phyloP scores from a whole-genome alignment of 2,797 vertebrate species.

The Esox masquinongy region DNA sequence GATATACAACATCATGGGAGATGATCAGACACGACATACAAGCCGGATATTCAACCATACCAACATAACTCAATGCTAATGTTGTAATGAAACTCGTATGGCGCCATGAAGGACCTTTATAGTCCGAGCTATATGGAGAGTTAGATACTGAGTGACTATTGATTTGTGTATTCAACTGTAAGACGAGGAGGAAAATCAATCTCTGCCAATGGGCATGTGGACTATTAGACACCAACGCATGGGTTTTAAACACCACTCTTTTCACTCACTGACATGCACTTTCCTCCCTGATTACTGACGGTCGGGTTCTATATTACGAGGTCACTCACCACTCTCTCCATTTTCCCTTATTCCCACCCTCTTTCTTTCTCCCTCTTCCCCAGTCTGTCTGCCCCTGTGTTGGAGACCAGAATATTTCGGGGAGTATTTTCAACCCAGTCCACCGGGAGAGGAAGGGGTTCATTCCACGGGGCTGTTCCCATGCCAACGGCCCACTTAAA shows the following conservation, averaged over 20 bases:
- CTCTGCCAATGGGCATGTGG: background rate
- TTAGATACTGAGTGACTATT: background rate
- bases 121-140: too few species aligned
- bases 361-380: background rate
- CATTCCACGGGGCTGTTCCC: conserved; percentile 48
- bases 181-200: background rate
- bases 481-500: conserved; percentile 54
- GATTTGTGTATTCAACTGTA: background rate
- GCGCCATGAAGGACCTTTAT: background rate
- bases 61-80: background rate
- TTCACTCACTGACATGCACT: background rate
- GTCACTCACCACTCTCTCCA: conserved; percentile 17
- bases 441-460: background rate
- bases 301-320: conserved; percentile 47
- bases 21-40: background rate
- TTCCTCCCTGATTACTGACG: background rate
- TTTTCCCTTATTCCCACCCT: conserved; percentile 11
- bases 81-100: background rate
- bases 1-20: background rate
- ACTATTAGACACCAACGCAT: background rate
- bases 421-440: background rate
- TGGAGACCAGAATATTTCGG: background rate
- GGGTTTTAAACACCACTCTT: background rate
- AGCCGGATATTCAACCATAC: background rate
- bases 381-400: background rate